phyloP scores from a whole-genome alignment of 2,113 vertebrate species.

The Natator depressus region DNA sequence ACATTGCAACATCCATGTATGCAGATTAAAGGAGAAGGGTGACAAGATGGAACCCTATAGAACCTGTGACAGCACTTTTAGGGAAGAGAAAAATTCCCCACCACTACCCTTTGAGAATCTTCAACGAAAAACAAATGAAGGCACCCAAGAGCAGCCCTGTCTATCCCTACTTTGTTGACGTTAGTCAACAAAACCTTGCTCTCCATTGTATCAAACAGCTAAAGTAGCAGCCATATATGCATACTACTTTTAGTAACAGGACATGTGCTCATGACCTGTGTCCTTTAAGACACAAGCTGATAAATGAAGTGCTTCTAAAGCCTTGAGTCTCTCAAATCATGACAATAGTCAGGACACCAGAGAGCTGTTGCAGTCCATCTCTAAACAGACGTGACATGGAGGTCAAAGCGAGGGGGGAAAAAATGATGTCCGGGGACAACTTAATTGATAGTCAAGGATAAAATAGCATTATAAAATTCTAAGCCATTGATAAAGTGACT shows the following conservation, averaged over 20 bases:
- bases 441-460: not conserved
- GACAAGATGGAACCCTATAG: not conserved
- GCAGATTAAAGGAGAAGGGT: not conserved
- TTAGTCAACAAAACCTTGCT: not conserved
- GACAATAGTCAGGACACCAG: not conserved
- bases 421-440: not conserved
- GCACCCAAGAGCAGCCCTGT: not conserved
- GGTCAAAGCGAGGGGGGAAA: not conserved
- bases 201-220: not conserved
- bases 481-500: not conserved
- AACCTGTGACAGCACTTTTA: not conserved
- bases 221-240: not conserved
- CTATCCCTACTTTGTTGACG: not conserved
- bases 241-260: not conserved
- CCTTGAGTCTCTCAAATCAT: not conserved
- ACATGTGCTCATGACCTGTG: not conserved
- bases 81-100: not conserved
- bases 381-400: not conserved
- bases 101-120: not conserved
- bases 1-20: not conserved
- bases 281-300: no score
- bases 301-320: not conserved
- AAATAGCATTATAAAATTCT: not conserved
- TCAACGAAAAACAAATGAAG: not conserved
- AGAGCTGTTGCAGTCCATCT: no score